These are phyloP conservation scores for Mastomys coucha DNA, from an alignment of 2,113 vertebrate species.

Conservation along the genomic window DNA sequence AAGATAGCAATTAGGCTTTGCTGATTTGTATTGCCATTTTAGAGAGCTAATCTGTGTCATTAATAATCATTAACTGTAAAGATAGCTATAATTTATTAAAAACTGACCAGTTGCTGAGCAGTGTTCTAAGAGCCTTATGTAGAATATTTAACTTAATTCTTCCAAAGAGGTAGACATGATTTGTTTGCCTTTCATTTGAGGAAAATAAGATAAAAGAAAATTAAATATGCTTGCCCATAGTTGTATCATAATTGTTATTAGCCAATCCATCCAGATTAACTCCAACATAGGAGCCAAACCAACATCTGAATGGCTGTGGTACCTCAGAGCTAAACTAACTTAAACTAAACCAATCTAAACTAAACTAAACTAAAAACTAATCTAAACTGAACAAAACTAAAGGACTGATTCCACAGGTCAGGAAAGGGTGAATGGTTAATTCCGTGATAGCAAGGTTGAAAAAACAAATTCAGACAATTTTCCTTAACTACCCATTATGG, in stretches of 20 bases:
- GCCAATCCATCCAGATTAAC: not conserved
- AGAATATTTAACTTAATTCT: not conserved
- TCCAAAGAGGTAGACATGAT: not conserved
- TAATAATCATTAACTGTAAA: conserved; percentile 3
- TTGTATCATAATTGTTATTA: not conserved
- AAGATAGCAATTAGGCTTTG: not conserved
- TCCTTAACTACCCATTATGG: not conserved
- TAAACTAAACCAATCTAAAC: not conserved
- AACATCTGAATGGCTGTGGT: not conserved
- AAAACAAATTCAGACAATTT: not conserved
- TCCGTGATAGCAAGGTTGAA: not conserved
- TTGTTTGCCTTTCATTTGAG: not conserved
- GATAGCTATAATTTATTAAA: conserved; percentile 21
- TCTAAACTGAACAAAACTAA: not conserved
- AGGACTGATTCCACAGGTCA: not conserved
- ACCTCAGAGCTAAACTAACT: not conserved
- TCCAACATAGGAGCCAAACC: not conserved
- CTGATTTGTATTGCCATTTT: not conserved
- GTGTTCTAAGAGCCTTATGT: not conserved
- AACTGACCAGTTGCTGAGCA: not conserved
- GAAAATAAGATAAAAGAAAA: not conserved
- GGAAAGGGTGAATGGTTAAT: not conserved
- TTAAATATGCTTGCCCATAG: not conserved
- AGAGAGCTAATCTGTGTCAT: not conserved
- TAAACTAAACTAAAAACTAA: no score